Percentiles rank a stretch among this genome's conserved stretches.
These are phyloP conservation scores for Parochlus steinenii DNA, from an alignment of 2,888 invertebrate species.

Conservation along the genomic window DNA sequence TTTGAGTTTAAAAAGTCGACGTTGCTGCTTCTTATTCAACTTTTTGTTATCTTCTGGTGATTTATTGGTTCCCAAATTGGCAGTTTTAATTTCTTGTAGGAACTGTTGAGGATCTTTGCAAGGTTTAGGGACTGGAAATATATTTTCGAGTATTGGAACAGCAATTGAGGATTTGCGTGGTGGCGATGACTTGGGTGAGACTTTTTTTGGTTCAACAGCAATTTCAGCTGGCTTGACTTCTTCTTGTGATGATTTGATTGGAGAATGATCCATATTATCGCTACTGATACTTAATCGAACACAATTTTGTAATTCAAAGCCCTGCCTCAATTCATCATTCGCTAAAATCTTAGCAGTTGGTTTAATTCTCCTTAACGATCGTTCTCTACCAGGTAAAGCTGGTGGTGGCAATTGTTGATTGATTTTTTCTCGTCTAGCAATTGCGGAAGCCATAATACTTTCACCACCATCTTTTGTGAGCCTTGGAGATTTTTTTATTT, in stretches of 20 bases:
- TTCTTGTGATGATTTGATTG: too few relatives aligned
- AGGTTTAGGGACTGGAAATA: slow-evolving; percentile 17
- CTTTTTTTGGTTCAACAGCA: slow-evolving; percentile 2
- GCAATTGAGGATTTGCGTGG: background rate
- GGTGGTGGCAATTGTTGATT: slow-evolving; percentile 20
- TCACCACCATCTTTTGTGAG: slow-evolving; percentile 38
- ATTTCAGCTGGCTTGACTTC: background rate
- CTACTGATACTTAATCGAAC: slow-evolving; percentile 32
- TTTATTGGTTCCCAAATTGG: slow-evolving; percentile 24
- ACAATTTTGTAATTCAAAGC: slow-evolving; percentile 39
- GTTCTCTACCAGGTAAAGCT: slow-evolving; percentile 18
- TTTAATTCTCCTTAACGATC: slow-evolving; percentile 38
- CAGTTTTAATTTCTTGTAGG: slow-evolving; percentile 25
- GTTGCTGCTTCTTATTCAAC: slow-evolving; percentile 27
- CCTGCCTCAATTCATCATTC: slow-evolving; percentile 42
- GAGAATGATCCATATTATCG: slow-evolving; percentile 13
- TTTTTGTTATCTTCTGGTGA: slow-evolving; percentile 28
- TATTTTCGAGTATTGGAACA: slow-evolving; percentile 3
- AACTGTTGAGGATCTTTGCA: slow-evolving; percentile 26
- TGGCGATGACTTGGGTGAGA: slow-evolving; percentile 3
- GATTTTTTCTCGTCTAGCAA: slow-evolving; percentile 49
- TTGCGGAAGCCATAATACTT: slow-evolving; percentile 50
- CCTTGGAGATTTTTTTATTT: slow-evolving; percentile 42
- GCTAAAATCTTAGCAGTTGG: slow-evolving; percentile 50
- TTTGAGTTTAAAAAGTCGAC: slow-evolving; percentile 35